Conservation (phyloP, 2,797 vertebrate genomes). For the Clamator glandarius region DNA sequence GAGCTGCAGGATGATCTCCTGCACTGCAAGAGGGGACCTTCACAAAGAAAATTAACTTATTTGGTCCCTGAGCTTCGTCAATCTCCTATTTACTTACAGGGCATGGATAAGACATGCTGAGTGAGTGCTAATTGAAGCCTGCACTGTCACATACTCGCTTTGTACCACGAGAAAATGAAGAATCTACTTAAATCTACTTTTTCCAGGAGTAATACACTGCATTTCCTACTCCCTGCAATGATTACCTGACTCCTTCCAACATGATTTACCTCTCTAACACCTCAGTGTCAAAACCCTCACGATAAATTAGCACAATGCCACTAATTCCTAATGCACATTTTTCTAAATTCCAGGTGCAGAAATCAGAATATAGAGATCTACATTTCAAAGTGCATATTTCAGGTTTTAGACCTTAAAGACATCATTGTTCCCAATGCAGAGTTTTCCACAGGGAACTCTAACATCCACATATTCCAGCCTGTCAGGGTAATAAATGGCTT, state of each 20-base stretch:
- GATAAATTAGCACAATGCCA: not conserved
- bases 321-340: fast-evolving
- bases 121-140: not conserved
- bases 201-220: not conserved
- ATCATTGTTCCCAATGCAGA: not conserved
- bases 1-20: not conserved
- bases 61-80: not conserved
- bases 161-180: not conserved
- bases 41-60: not conserved
- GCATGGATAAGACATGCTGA: fast-evolving
- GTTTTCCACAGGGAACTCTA: not conserved
- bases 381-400: not conserved
- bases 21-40: not conserved
- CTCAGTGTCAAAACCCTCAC: not conserved
- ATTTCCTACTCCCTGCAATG: not conserved
- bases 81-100: not conserved
- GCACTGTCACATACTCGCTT: not conserved
- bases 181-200: not conserved
- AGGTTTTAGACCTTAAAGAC: not conserved
- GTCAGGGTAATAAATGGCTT: not conserved
- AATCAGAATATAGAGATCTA: not conserved
- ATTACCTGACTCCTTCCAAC: not conserved
- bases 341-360: not conserved
- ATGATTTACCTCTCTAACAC: not conserved
- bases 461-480: not conserved